Evolutionary conservation across 2,113 vertebrate species (phyloP).

Genomic region (Hymenochirus boettgeri): DNA sequence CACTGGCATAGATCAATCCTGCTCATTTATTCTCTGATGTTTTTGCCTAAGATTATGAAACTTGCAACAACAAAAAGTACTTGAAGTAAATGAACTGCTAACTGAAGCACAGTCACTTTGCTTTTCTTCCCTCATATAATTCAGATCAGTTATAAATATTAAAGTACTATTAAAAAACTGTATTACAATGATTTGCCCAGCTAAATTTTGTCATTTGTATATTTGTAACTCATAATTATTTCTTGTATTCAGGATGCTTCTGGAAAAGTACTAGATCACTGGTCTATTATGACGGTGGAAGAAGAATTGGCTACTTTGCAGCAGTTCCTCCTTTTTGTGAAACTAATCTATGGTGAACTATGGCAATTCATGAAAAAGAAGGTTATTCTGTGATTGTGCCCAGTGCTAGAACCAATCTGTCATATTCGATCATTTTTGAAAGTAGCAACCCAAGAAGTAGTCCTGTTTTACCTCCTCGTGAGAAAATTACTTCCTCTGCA

Average conservation of each 20-base stretch:
- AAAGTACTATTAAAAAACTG: too few relatives aligned
- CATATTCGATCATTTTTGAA: slow-evolving; percentile 93
- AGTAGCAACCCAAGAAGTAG: slow-evolving; percentile 73
- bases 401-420: slow-evolving; percentile 73
- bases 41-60: slow-evolving; percentile 62
- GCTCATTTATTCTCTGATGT: slow-evolving; percentile 71
- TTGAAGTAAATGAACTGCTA: slow-evolving; percentile 71
- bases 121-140: too few relatives aligned
- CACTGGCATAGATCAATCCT: slow-evolving; percentile 68
- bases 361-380: slow-evolving; percentile 94
- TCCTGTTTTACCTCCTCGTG: slow-evolving; percentile 62
- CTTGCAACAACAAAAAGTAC: slow-evolving; percentile 57
- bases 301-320: slow-evolving; percentile 92
- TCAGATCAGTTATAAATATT: too few relatives aligned
- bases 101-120: slow-evolving; percentile 49
- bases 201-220: too few relatives aligned
- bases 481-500: slow-evolving; percentile 67
- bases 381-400: slow-evolving; percentile 79
- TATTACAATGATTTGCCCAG: too few relatives aligned
- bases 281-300: slow-evolving; percentile 95
- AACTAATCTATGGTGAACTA: slow-evolving; percentile 95
- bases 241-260: slow-evolving; percentile 77
- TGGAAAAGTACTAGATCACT: slow-evolving; percentile 93
- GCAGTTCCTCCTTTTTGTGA: slow-evolving; percentile 96
- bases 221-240: too few relatives aligned